Percentiles rank a stretch among this genome's conserved stretches.
Evolutionary conservation across 2,888 invertebrate species (phyloP).

Genomic region (Hyposoter didymator): DNA sequence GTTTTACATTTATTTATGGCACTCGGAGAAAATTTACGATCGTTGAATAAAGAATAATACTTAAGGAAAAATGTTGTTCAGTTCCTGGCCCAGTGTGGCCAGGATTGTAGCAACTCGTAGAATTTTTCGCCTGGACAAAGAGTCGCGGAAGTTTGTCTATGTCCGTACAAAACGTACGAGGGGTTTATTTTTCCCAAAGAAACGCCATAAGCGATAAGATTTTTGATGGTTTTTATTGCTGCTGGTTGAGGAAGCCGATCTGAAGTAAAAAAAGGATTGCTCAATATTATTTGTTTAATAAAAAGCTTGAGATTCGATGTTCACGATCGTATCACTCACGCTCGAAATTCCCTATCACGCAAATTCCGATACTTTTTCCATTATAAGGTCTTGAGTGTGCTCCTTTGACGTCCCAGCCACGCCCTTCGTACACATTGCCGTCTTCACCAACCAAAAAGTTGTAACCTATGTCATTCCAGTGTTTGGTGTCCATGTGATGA

Average conservation of each 20-base stretch:
- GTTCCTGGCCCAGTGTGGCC: constrained; percentile 74
- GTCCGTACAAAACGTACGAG: constrained; percentile 89
- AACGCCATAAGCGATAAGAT: constrained; percentile 88
- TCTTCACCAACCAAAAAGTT: constrained; percentile 81
- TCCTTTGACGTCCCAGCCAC: constrained; percentile 79
- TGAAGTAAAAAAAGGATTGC: constrained; percentile 48
- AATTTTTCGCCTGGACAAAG: constrained; percentile 78
- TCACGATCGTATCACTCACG: constrained; percentile 73
- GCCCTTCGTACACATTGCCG: constrained; percentile 80
- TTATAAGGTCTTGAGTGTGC: constrained; percentile 86
- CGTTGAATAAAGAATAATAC: background rate
- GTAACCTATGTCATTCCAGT: constrained; percentile 80
- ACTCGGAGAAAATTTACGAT: too few species aligned
- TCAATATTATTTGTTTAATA: background rate
- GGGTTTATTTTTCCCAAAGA: constrained; percentile 86
- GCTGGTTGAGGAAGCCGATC: constrained; percentile 74
- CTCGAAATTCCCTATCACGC: constrained; percentile 89
- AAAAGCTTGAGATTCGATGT: background rate
- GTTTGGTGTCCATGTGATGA: constrained; percentile 75
- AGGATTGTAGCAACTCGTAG: constrained; percentile 76
- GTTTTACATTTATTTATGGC: background rate
- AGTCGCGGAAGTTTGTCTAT: constrained; percentile 80
- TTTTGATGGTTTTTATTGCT: constrained; percentile 86
- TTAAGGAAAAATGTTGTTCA: background rate
- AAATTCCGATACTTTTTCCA: constrained; percentile 88